phyloP scores from a whole-genome alignment of 1,140 invertebrate species.

The Rhyzopertha dominica region DNA sequence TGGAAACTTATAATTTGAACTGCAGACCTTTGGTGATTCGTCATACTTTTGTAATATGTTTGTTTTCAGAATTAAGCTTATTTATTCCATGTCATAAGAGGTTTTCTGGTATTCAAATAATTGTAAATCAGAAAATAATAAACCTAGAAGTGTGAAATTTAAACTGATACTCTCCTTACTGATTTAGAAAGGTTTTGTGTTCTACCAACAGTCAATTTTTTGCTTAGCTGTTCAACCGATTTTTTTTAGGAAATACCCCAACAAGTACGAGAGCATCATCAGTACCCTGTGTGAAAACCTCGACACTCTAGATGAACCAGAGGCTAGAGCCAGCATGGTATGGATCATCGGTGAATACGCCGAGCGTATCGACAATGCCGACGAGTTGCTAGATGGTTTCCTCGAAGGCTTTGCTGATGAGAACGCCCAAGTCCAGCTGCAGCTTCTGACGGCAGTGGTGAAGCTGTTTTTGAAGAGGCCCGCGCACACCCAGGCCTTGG shows the following conservation, averaged over 20 bases:
- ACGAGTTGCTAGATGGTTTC: slow-evolving; percentile 97
- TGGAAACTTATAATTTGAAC: too few species aligned
- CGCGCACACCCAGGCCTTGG: slow-evolving; percentile 96
- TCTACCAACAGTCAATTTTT: slow-evolving; percentile 1
- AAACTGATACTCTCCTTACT: neutral
- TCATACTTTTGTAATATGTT: too few species aligned
- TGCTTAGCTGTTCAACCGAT: neutral
- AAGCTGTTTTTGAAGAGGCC: slow-evolving; percentile 98
- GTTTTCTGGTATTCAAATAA: too few species aligned
- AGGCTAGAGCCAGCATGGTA: slow-evolving; percentile 99
- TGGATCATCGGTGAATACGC: slow-evolving; percentile 99
- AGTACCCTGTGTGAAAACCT: slow-evolving; percentile 98
- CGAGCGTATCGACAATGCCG: slow-evolving; percentile 98
- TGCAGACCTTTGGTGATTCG: too few species aligned
- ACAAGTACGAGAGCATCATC: slow-evolving; percentile 99
- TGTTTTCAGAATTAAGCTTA: too few species aligned
- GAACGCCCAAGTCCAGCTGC: slow-evolving; percentile 97
- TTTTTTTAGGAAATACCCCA: slow-evolving; percentile 86
- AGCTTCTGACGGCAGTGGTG: slow-evolving; percentile 95
- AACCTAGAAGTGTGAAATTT: too few species aligned
- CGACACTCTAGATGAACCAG: slow-evolving; percentile 97
- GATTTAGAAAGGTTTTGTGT: neutral
- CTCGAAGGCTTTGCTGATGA: slow-evolving; percentile 98
- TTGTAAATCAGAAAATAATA: too few species aligned
- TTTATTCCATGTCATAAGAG: too few species aligned